A percentile compares a stretch with the other conserved stretches of the same genome.
phyloP scores from a whole-genome alignment of 2,888 invertebrate genomes.

The Coronaproctus castanopsis region DNA sequence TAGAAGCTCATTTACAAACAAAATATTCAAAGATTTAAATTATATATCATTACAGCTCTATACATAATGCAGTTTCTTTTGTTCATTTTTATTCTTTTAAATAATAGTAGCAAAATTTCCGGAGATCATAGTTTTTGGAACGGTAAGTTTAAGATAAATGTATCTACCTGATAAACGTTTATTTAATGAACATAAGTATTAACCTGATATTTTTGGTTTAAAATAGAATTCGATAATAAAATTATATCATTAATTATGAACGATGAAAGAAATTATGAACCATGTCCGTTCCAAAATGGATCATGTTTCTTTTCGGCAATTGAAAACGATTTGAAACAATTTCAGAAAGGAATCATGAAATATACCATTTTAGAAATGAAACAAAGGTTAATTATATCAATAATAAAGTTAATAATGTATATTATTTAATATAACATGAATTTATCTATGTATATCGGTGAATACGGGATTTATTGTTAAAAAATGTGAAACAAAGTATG shows the following conservation, averaged over 20 bases:
- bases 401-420: background rate
- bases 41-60: too few relatives aligned
- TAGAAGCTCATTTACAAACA: too few relatives aligned
- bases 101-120: too few relatives aligned
- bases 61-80: too few relatives aligned
- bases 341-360: conserved; percentile 41
- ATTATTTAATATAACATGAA: too few relatives aligned
- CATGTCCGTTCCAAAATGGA: background rate
- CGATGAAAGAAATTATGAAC: background rate
- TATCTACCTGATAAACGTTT: background rate
- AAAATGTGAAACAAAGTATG: too few relatives aligned
- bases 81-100: too few relatives aligned
- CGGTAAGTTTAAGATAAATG: too few relatives aligned
- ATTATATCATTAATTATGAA: background rate
- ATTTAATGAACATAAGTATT: background rate
- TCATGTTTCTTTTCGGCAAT: background rate
- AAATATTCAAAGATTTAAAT: too few relatives aligned
- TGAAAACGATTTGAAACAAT: conserved; percentile 44
- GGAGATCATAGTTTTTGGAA: too few relatives aligned
- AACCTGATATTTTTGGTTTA: background rate
- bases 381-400: background rate
- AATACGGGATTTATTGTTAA: too few relatives aligned
- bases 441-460: too few relatives aligned
- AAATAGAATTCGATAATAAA: background rate
- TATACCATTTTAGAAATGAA: background rate